Evolutionary conservation across 2,113 vertebrate genomes (phyloP), one percentile per base, ranked within the genome.

Genomic region (Macheiramphus alcinus): DNA sequence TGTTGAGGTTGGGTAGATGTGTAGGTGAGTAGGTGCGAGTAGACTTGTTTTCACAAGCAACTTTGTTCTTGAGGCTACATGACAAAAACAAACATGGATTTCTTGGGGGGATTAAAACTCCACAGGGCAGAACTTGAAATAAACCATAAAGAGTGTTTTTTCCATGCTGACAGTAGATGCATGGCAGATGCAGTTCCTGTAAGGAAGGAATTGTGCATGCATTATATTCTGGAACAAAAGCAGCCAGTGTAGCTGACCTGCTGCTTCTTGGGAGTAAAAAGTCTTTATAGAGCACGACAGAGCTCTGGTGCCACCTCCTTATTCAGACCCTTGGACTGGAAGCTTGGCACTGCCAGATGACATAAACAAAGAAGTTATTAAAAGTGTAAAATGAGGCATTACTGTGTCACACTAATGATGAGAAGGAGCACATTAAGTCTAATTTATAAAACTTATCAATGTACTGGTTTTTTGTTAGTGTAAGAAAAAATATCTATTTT

Each of bases 181-280:
- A 6, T 61, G 29, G 43, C 79, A 82, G 56, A 29, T 84, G 42
- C 17, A 63, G 52, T 86, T 94, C 34, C 40, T 85, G 73, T 43
- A 65, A 73, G 93, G 94, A 97, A 93, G 86, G 93, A 94, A 86
- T 87, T 95, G 48, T 89, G 94, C 47, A 78, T 96, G 79, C 9
- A 6, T 91, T 88, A 15, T 73, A 34, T 96, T 90, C 75, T 90
- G 31, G 58, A 29, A 84, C 97, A 98, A 98, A 98, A 97, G 93
- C 63, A 76, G 22, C 38, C 88, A 95, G 34, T 48, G 16, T 65
- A 73, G 78, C 27, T 78, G 68, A 91, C n/a, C 71, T 86, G 50
- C 59, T 88, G 17, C 21, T 90, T 93, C 55, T 74, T 4, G 15
- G 65, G 36, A 86, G 17, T 31, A 81, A 53, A 67, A 56, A 36